A percentile compares a stretch with the other conserved stretches of the same genome.
Evolutionary conservation across 1,140 invertebrate species (phyloP).

Genomic region (Drosophila pseudoananassae): DNA sequence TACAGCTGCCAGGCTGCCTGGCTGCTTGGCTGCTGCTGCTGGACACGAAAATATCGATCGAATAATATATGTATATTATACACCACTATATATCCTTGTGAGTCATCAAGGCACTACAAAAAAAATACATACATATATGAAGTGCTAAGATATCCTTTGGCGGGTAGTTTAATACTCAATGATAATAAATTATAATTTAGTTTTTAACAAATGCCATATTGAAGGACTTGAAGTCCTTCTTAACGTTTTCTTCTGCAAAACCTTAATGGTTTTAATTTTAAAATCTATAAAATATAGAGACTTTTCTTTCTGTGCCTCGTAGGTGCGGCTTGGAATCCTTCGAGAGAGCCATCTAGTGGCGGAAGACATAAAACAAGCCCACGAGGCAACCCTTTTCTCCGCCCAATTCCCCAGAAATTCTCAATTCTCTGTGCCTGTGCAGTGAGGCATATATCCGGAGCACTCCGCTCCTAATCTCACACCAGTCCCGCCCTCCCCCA

Average conservation of each 20-base stretch:
- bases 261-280: too few relatives aligned
- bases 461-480: background rate
- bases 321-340: slow-evolving; percentile 11
- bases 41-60: slow-evolving; percentile 69
- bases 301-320: background rate
- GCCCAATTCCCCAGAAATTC: background rate
- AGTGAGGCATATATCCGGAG: slow-evolving; percentile 63
- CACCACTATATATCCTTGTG: slow-evolving; percentile 17
- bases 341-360: slow-evolving; percentile 53
- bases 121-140: background rate
- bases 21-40: slow-evolving; percentile 67
- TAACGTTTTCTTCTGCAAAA: too few relatives aligned
- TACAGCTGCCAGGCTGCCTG: slow-evolving; percentile 54
- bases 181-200: too few relatives aligned
- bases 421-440: slow-evolving; percentile 43
- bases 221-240: too few relatives aligned
- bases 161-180: too few relatives aligned
- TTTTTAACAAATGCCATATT: too few relatives aligned
- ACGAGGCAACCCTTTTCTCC: slow-evolving; percentile 19
- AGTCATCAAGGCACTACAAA: slow-evolving; percentile 6
- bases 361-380: slow-evolving; percentile 51
- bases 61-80: background rate
- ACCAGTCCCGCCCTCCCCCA: background rate
- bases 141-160: too few relatives aligned
- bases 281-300: too few relatives aligned